A percentile compares a stretch with the other conserved stretches of the same genome.
Evolutionary conservation across 2,797 vertebrate genomes (phyloP).

Genomic region (Otolemur crassicaudatus): DNA sequence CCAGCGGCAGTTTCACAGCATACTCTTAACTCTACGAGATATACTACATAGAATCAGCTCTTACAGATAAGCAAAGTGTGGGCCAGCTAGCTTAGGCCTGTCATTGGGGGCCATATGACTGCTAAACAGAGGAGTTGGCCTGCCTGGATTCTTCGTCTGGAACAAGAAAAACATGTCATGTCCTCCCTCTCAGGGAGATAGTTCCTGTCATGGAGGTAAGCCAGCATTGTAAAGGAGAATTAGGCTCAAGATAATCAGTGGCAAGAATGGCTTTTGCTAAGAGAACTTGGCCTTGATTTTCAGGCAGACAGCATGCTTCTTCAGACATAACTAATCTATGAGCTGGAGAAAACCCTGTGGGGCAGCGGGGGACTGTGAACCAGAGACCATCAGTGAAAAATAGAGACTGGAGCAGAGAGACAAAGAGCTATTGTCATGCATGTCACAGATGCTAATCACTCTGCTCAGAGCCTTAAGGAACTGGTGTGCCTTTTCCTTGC

Average conservation of each 20-base stretch:
- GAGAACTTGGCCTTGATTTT: constrained; percentile 6
- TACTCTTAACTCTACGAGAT: neutral
- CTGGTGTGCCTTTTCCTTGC: neutral
- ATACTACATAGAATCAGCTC: neutral
- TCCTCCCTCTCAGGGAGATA: neutral
- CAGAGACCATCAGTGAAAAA: neutral
- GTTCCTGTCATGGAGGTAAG: neutral
- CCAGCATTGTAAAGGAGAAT: neutral
- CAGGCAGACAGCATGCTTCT: neutral
- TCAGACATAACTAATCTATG: neutral
- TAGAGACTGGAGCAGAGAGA: neutral
- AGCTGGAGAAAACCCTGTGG: constrained; percentile 4
- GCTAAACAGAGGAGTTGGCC: neutral
- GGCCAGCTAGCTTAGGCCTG: neutral
- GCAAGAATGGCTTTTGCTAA: neutral
- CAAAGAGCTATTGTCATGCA: no score
- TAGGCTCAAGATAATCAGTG: neutral
- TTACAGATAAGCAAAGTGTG: neutral
- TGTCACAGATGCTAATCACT: neutral
- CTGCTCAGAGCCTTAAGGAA: neutral
- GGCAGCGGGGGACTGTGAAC: neutral
- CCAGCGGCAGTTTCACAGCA: neutral
- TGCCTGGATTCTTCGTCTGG: neutral
- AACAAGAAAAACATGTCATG: neutral
- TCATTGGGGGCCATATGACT: fast-evolving